Base-by-base conservation (phyloP, 2,888 invertebrate species). In the Nipponacmea schrenckii region DNA sequence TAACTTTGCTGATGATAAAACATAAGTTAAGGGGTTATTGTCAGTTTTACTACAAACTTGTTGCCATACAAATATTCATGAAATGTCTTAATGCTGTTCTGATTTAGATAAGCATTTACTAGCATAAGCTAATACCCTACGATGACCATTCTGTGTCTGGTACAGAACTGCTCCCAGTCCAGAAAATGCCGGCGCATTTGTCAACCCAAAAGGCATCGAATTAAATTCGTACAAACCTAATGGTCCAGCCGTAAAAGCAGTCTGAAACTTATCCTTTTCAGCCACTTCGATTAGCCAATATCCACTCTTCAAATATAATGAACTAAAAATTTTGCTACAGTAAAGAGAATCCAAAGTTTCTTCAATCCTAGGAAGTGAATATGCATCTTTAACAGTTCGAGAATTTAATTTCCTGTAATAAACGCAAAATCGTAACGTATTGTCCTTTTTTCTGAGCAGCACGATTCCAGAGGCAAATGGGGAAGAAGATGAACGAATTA, bases 391-490 rank as follows among this genome's bases (percentile, higher is more conserved):
- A 15, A 65, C n/a, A 24, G 74, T 77, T 14, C 73, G 64, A 17
- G 67, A 68, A 62, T 77, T 79, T 1, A 79, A 50, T 17, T 66
- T 64, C 0, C 78, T 26, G 56, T 72, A 79, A 63, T 80, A 75
- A 10, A 78, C 56, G 1, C 73, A 74, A 67, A 80, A 78, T 14
- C 80, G 45, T 15, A 69, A 74, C 1, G 73, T 69, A 10, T 75
- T 75, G 17, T 64, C 65, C 72, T 73, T 62, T 79, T 76, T 45
- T 68, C 31, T 70, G 1, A 75, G 75, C 4, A 79, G 50, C 2
- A 78, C 68, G 12, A 79, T 76, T 10, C 77, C 77, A 48, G 70
- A 71, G 26, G 64, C 63, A 76, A 77, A 80, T 10, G 69, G 46
- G 31, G 31, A 31, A 31, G 31, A 31, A 4, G 31, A 31, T 2